These are phyloP conservation scores for Agrochola litura DNA, from an alignment of 2,888 invertebrate species.

Conservation along the genomic window DNA sequence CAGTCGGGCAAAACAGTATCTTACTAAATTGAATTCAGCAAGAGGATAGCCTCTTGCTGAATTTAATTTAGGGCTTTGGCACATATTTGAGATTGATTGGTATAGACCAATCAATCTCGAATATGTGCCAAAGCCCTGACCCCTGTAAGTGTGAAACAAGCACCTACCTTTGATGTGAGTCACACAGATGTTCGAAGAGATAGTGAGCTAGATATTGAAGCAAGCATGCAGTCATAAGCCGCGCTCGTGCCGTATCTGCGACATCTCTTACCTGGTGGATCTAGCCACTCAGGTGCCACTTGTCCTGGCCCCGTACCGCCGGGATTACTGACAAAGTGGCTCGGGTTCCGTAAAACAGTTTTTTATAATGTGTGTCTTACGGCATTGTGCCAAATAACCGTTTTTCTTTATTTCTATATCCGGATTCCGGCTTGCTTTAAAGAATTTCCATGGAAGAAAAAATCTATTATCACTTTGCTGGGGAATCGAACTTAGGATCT, in stretches of 20 bases:
- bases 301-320: conserved; percentile 7
- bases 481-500: not conserved
- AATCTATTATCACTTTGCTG: not conserved
- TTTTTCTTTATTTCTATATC: not conserved
- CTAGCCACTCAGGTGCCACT: conserved; percentile 52
- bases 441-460: not conserved
- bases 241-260: conserved; percentile 61
- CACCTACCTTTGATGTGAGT: conserved; percentile 16
- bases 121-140: conserved; percentile 19
- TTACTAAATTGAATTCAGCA: not conserved
- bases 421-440: not conserved
- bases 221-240: conserved; percentile 22
- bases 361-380: not conserved
- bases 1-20: not conserved
- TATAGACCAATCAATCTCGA: not conserved
- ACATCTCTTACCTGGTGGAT: conserved; percentile 63
- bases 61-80: too few species aligned
- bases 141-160: not conserved
- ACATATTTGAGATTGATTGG: too few species aligned
- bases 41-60: too few species aligned
- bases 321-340: conserved; percentile 19
- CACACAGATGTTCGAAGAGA: conserved; percentile 15
- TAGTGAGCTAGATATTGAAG: conserved; percentile 27
- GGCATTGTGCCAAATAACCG: not conserved
- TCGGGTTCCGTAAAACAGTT: conserved; percentile 21